Evolutionary conservation across 2,888 invertebrate species (phyloP).

Genomic region (Archips xylosteana): DNA sequence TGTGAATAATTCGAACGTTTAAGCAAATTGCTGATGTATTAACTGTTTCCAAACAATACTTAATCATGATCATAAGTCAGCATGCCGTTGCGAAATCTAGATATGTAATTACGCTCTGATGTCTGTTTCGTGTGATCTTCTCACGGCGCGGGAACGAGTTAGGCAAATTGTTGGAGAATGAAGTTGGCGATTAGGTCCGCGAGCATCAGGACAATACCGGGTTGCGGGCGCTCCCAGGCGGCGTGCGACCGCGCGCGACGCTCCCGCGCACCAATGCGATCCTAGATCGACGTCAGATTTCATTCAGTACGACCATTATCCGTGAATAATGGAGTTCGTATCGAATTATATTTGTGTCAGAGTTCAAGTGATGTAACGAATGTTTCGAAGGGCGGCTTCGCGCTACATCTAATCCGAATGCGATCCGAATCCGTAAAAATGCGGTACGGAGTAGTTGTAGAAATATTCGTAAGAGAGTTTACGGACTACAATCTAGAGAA

Average conservation of each 20-base stretch:
- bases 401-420: no score
- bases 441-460: no score
- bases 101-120: slow-evolving; percentile 8
- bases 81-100: slow-evolving; percentile 10
- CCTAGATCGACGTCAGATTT: not conserved
- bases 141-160: slow-evolving; percentile 23
- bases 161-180: slow-evolving; percentile 9
- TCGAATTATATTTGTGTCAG: not conserved
- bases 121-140: slow-evolving; percentile 14
- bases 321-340: not conserved
- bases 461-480: no score
- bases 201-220: slow-evolving; percentile 48
- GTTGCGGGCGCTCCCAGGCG: slow-evolving; percentile 41
- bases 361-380: not conserved
- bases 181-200: slow-evolving; percentile 43
- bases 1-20: slow-evolving; percentile 9
- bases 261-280: not conserved
- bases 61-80: slow-evolving; percentile 17
- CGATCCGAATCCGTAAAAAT: no score
- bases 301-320: not conserved
- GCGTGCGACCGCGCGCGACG: slow-evolving; percentile 44
- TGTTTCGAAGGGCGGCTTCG: not conserved
- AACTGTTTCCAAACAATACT: slow-evolving; percentile 24
- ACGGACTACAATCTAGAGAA: no score
- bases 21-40: slow-evolving; percentile 13